Evolutionary conservation across 2,797 vertebrate species (phyloP).

Genomic region (Gambelia wislizenii): DNA sequence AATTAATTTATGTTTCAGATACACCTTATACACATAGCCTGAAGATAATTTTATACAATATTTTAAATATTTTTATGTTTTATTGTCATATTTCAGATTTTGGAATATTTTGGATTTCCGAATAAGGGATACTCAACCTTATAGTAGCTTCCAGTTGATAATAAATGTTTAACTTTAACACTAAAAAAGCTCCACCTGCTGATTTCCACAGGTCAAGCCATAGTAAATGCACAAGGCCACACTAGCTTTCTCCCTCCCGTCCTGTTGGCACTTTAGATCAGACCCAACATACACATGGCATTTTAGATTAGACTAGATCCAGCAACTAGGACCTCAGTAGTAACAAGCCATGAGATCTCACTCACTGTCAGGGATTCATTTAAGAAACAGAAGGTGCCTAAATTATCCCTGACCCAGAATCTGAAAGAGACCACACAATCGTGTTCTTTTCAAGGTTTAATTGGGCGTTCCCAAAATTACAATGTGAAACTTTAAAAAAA

Average conservation of each 20-base stretch:
- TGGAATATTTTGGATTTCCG: too few relatives aligned
- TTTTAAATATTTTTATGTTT: too few relatives aligned
- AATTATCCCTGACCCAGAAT: background rate
- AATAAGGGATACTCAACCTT: too few relatives aligned
- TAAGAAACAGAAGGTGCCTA: background rate
- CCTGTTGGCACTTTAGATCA: background rate
- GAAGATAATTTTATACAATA: too few relatives aligned
- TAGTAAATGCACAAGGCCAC: background rate
- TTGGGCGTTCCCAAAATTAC: background rate
- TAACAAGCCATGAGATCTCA: background rate
- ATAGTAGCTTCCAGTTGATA: background rate
- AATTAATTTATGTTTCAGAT: too few relatives aligned
- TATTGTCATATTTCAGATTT: too few relatives aligned
- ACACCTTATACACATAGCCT: too few relatives aligned
- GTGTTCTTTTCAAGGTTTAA: background rate
- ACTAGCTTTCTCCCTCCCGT: too few relatives aligned
- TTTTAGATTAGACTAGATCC: background rate
- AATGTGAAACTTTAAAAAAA: conserved; percentile 17
- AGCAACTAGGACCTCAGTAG: background rate
- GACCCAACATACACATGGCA: background rate
- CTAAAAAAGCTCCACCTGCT: background rate
- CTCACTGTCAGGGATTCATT: background rate
- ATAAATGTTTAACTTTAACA: background rate
- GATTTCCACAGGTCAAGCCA: background rate
- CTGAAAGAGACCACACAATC: background rate